phyloP scores from a whole-genome alignment of 2,797 vertebrate genomes.

The Hippoglossus hippoglossus region DNA sequence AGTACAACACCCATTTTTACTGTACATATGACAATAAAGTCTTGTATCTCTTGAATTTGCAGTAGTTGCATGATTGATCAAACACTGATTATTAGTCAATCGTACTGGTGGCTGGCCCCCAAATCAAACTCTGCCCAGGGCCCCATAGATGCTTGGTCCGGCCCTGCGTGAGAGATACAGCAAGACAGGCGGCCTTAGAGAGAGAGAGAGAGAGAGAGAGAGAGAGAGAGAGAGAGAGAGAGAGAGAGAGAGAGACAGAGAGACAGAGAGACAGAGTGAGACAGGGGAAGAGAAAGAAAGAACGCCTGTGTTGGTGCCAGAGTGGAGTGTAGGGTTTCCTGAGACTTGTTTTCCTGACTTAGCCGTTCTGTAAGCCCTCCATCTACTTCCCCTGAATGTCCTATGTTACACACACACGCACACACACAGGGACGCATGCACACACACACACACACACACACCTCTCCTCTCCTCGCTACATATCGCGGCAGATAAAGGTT shows the following conservation, averaged over 20 bases:
- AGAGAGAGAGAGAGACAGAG: constrained; percentile 69
- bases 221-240: constrained; percentile 38
- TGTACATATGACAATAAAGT: no score
- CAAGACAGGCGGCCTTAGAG: constrained; percentile 41
- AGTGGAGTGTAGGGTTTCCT: constrained; percentile 78
- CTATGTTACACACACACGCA: constrained; percentile 35
- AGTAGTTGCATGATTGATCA: no score
- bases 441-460: constrained; percentile 36
- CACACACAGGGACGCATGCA: constrained; percentile 36
- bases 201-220: constrained; percentile 33
- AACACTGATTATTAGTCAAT: neutral
- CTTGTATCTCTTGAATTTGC: no score
- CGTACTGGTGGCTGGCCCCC: neutral
- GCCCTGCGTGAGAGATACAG: constrained; percentile 22
- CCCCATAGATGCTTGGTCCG: neutral
- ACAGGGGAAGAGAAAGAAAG: constrained; percentile 68
- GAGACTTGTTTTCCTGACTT: constrained; percentile 80
- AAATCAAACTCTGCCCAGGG: neutral
- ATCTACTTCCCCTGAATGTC: constrained; percentile 68
- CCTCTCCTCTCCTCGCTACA: constrained; percentile 58
- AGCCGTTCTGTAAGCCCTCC: constrained; percentile 74
- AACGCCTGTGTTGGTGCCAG: constrained; percentile 71
- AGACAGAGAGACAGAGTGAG: constrained; percentile 37
- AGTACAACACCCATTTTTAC: no score
- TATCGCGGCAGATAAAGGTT: constrained; percentile 80